Evolutionary conservation across 2,113 vertebrate genomes (phyloP), one percentile per base, ranked within the genome.

Genomic region (Sturnus vulgaris): DNA sequence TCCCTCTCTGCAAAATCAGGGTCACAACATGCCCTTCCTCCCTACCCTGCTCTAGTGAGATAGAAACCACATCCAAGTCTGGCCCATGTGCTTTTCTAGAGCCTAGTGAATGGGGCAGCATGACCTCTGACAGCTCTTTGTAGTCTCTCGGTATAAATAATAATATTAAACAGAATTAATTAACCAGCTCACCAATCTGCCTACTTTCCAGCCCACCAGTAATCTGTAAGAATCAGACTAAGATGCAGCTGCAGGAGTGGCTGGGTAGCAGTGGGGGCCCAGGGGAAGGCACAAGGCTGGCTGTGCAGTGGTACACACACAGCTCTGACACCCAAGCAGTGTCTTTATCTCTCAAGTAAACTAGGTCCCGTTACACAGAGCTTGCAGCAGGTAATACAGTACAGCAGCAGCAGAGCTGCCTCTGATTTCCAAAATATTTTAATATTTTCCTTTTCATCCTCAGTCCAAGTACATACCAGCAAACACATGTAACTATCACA

Each of bases 131-230:
- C 73, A 80, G 82, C 11, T 77, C 60, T 90, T 88, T 78, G 49
- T 86, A 69, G 78, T 92, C 35, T 77, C 39, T 80, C 20, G 14
- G 63, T 70, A 95, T 66, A 95, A 92, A 92, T 75, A 91, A 78
- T 71, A 84, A 65, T 57, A 85, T 75, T 60, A 84, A 91, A 0
- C 11, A 82, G 64, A 95, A 91, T 93, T 91, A 75, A 89, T 72
- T 85, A 91, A 47, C 46, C 55, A 92, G 68, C 64, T 94, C 76
- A 70, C 79, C 50, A 83, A 40, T 81, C 56, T 86, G 88, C 47
- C 79, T 70, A 8, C 55, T 86, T 94, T 77, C 17, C 68, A 94
- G 70, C 52, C 55, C 50, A 90, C 25, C 42, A 90, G 42, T 50
- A 82, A 68, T 79, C 52, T 7, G 5, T 46, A 82, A 69, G 78